Base-by-base conservation (phyloP, 2,113 vertebrate genomes). In the Andinoacara biseriatus region DNA sequence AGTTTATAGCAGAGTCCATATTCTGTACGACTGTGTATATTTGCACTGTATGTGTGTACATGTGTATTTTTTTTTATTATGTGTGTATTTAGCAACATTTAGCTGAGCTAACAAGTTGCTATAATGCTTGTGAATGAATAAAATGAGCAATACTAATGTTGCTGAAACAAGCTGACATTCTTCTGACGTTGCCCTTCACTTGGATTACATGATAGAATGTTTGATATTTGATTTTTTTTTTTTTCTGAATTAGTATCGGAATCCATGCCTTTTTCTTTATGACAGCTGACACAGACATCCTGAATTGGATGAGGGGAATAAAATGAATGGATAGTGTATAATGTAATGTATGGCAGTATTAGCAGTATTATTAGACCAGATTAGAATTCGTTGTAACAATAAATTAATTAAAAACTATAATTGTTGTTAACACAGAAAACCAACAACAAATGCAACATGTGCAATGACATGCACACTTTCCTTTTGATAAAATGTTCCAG, bases 41-140 rank as follows among this genome's bases (percentile, higher is more conserved):
- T 86, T 92, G 76, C 80, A 86, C 74, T 90, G 83, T 91, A 81
- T 90, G 81, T 91, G 86, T 89, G 83, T 90, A 85, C 81, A 65
- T 84, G 84, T 85, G 84, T 86, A 84, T 85, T 90, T 88, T 88
- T 93, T 92, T 87, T 79, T 74, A 90, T 87, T 83, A 74, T 17
- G 29, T 90, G 80, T 90, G 86, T 84, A 91, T 74, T 92, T 77
- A 63, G 89, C 90, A 89, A 90, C 87, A 87, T 90, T 93, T 91
- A 93, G 93, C 89, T 87, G 89, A 91, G 90, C 91, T 93, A 93
- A 93, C 22, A 9, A 61, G 81, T 91, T 93, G 91, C 90, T 90
- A 87, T 72, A 84, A 62, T 62, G 87, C 90, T 91, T 93, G 85
- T 90, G 88, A 89, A 85, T 88, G 11, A 91, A 94, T 94, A 91